Percentiles rank a stretch among this genome's conserved stretches.
phyloP scores from a whole-genome alignment of 1,140 invertebrate genomes.

The Streblospio benedicti region DNA sequence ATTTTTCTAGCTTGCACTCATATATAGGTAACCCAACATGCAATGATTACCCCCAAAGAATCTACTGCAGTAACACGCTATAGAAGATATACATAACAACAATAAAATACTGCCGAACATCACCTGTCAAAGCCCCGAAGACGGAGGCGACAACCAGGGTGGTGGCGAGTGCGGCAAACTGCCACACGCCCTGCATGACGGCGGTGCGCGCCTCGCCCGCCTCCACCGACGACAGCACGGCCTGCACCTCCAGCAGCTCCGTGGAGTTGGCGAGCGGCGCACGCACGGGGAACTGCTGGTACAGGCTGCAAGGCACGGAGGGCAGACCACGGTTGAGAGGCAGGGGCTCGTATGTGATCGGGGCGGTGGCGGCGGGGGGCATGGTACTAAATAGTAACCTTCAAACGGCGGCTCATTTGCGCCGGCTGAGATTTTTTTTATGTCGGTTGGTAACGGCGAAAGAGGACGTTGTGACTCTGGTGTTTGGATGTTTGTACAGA shows the following conservation, averaged over 20 bases:
- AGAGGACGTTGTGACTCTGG: too few relatives aligned
- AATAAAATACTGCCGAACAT: constrained; percentile 14
- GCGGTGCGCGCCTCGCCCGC: constrained; percentile 57
- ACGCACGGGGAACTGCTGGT: constrained; percentile 50
- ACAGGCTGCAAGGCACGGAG: constrained; percentile 43
- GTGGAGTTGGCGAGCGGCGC: constrained; percentile 43
- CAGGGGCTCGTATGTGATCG: neutral
- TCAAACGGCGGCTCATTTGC: too few relatives aligned
- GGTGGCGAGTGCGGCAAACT: constrained; percentile 62
- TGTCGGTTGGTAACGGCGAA: too few relatives aligned
- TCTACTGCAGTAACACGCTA: too few relatives aligned
- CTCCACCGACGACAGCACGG: constrained; percentile 26
- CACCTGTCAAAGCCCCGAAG: constrained; percentile 74
- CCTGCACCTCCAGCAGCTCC: constrained; percentile 30
- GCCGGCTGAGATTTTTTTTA: too few relatives aligned
- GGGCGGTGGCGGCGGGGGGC: too few relatives aligned
- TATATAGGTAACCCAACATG: too few relatives aligned
- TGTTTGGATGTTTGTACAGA: too few relatives aligned
- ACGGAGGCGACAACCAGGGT: constrained; percentile 64
- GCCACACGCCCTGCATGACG: constrained; percentile 65
- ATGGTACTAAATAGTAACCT: too few relatives aligned
- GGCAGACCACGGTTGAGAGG: neutral
- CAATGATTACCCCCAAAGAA: too few relatives aligned
- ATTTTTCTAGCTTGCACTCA: too few relatives aligned
- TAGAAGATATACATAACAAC: too few relatives aligned